phyloP scores from a whole-genome alignment of 2,113 vertebrate genomes.

The Scortum barcoo region DNA sequence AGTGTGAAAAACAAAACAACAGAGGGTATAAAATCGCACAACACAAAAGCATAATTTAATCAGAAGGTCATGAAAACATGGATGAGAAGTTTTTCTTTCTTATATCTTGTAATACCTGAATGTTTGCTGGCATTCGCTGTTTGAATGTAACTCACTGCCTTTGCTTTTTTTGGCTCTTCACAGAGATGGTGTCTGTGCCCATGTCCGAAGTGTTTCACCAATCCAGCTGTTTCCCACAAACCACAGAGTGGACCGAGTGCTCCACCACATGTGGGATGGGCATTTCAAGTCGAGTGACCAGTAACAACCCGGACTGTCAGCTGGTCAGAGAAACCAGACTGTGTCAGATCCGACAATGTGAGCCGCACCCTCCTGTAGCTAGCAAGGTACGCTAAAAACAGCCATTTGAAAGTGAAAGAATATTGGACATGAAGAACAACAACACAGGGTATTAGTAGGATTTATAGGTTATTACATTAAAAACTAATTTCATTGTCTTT shows the following conservation, averaged over 20 bases:
- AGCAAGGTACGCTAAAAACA: slow-evolving; percentile 66
- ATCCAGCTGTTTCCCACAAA: slow-evolving; percentile 78
- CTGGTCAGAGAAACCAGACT: slow-evolving; percentile 80
- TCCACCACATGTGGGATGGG: slow-evolving; percentile 85
- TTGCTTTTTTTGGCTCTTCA: background rate
- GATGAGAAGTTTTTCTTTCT: background rate
- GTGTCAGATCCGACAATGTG: slow-evolving; percentile 79
- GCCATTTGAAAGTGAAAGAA: background rate
- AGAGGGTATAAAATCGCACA: background rate
- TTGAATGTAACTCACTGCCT: background rate
- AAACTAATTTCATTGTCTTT: background rate
- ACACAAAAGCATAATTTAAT: background rate
- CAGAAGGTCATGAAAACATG: background rate
- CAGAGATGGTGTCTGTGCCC: slow-evolving; percentile 70
- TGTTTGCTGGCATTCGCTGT: background rate
- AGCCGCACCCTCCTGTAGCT: slow-evolving; percentile 16
- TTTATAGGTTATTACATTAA: background rate
- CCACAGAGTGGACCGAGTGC: slow-evolving; percentile 82
- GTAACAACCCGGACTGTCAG: slow-evolving; percentile 79
- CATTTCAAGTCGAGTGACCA: slow-evolving; percentile 83
- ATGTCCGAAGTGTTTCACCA: slow-evolving; percentile 32
- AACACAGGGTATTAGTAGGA: background rate
- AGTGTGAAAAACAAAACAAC: background rate
- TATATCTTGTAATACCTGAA: background rate
- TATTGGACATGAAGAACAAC: background rate